phyloP scores from a whole-genome alignment of 2,797 vertebrate species.

The Valencia hispanica region DNA sequence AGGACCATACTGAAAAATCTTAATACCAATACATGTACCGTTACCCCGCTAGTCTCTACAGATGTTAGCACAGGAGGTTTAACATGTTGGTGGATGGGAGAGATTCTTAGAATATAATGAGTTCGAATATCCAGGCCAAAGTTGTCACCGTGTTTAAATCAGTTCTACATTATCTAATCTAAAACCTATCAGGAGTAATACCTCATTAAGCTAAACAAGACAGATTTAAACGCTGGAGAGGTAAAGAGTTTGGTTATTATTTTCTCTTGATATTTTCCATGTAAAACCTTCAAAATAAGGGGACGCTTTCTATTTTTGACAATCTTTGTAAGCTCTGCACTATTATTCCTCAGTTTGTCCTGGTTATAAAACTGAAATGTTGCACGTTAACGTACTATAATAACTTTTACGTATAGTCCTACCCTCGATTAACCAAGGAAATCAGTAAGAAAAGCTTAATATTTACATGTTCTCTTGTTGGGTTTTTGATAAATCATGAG shows the following conservation, averaged over 20 bases:
- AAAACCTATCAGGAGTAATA: not conserved
- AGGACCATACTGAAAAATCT: too few species aligned
- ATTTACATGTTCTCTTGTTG: conserved; percentile 65
- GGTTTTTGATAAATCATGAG: conserved; percentile 67
- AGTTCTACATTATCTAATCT: not conserved
- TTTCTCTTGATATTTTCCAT: not conserved
- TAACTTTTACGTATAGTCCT: too few species aligned
- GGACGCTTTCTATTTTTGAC: too few species aligned
- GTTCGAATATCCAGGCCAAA: not conserved
- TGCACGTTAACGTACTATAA: too few species aligned
- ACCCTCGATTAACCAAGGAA: conserved; percentile 7
- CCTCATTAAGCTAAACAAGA: not conserved
- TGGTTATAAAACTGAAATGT: not conserved
- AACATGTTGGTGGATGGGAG: not conserved
- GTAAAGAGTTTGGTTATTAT: not conserved
- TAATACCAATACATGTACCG: too few species aligned
- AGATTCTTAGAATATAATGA: not conserved
- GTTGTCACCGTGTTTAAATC: not conserved
- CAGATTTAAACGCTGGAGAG: not conserved
- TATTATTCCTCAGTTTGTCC: not conserved
- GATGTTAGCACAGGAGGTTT: too few species aligned
- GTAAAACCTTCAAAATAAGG: too few species aligned
- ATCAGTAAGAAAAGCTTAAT: conserved; percentile 59
- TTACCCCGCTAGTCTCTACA: too few species aligned
- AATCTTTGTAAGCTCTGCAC: not conserved